Percentiles rank a stretch among this genome's conserved stretches.
Evolutionary conservation across 2,888 invertebrate genomes (phyloP).

Genomic region (Parthenolecanium corni): DNA sequence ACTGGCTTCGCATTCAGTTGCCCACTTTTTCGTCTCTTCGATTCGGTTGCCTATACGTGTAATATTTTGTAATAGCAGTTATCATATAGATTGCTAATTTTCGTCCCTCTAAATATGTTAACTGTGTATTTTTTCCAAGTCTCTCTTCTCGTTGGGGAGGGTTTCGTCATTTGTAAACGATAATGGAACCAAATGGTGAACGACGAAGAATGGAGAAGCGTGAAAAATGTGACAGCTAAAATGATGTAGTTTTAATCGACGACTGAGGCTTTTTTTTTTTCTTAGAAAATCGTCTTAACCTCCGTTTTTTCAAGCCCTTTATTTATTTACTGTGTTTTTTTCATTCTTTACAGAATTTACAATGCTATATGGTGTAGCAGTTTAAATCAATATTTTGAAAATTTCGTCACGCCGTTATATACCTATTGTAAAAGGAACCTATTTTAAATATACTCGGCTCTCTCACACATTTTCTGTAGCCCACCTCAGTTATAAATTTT

Average conservation of each 20-base stretch:
- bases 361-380: constrained; percentile 7
- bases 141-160: neutral
- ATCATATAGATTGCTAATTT: constrained; percentile 28
- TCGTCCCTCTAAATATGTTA: constrained; percentile 11
- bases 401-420: constrained; percentile 23
- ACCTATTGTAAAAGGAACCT: constrained; percentile 5
- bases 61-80: constrained; percentile 26
- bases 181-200: constrained; percentile 2
- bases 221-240: constrained; percentile 26
- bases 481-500: neutral
- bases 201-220: constrained; percentile 17
- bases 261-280: neutral
- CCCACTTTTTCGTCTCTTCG: neutral
- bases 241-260: constrained; percentile 25
- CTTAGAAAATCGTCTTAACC: neutral
- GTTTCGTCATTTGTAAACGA: constrained; percentile 15
- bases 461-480: neutral
- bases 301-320: neutral
- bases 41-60: neutral
- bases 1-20: neutral
- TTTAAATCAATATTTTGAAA: constrained; percentile 27
- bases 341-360: neutral
- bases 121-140: neutral
- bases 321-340: neutral
- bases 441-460: constrained; percentile 14